phyloP scores from a whole-genome alignment of 2,888 invertebrate species.

The Terebella lapidaria region DNA sequence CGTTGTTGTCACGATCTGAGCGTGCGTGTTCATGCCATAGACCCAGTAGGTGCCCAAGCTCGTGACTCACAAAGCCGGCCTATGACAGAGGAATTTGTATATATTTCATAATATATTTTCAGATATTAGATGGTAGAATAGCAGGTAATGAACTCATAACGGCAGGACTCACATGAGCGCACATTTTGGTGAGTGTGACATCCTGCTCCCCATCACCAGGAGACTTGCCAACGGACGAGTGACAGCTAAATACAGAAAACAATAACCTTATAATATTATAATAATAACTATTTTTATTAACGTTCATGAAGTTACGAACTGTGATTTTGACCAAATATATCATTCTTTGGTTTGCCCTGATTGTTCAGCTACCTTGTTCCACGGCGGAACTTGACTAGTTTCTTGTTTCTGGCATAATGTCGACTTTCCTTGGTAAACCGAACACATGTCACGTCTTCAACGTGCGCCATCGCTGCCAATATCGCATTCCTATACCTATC shows the following conservation, averaged over 20 bases:
- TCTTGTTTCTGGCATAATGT: neutral
- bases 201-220: constrained; percentile 13
- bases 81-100: constrained; percentile 2
- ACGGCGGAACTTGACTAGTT: constrained; percentile 8
- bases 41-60: constrained; percentile 24
- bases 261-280: too few species aligned
- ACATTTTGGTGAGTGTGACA: constrained; percentile 8
- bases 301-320: too few species aligned
- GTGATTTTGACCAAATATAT: too few species aligned
- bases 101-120: neutral
- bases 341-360: too few species aligned
- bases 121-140: neutral
- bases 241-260: constrained; percentile 14
- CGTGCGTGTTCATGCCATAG: constrained; percentile 25
- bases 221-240: constrained; percentile 15
- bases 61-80: constrained; percentile 20
- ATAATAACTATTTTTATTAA: too few species aligned
- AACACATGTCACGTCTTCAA: constrained; percentile 12
- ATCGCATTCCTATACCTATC: neutral
- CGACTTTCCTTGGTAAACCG: constrained; percentile 1
- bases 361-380: constrained; percentile 11
- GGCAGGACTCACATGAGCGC: constrained; percentile 17
- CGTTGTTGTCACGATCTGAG: constrained; percentile 20
- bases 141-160: neutral
- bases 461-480: constrained; percentile 6